phyloP scores from a whole-genome alignment of 2,888 invertebrate genomes.

The Anthophora plumipes region DNA sequence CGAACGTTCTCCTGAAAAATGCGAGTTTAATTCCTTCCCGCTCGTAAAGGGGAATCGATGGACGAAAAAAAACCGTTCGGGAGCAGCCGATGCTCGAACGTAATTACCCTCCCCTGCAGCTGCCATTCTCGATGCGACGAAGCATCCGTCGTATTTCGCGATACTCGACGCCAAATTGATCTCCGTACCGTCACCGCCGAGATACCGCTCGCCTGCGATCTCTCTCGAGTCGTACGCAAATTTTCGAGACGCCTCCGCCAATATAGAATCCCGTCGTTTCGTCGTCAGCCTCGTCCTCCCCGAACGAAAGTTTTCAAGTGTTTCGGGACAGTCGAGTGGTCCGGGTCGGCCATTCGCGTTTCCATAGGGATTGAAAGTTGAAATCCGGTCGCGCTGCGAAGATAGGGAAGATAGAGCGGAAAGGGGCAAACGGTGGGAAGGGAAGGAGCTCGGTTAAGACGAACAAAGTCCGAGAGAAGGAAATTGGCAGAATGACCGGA shows the following conservation, averaged over 20 bases:
- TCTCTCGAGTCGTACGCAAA: not conserved
- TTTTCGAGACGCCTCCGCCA: not conserved
- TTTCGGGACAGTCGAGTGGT: slow-evolving; percentile 61
- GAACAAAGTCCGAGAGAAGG: slow-evolving; percentile 32
- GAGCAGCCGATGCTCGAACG: slow-evolving; percentile 5
- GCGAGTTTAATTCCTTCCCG: slow-evolving; percentile 41
- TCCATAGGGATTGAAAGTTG: slow-evolving; percentile 67
- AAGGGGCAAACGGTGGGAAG: not conserved
- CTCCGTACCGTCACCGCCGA: no score
- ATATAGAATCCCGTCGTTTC: slow-evolving; percentile 18
- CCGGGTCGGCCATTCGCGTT: slow-evolving; percentile 46
- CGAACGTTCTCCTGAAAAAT: slow-evolving; percentile 33
- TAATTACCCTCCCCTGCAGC: slow-evolving; percentile 36
- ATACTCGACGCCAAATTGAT: slow-evolving; percentile 55
- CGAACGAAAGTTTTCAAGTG: slow-evolving; percentile 67
- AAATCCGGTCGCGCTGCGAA: slow-evolving; percentile 44
- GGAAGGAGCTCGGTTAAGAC: not conserved
- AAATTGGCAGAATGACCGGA: slow-evolving; percentile 57
- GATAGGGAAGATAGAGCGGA: not conserved
- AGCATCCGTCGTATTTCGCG: slow-evolving; percentile 40
- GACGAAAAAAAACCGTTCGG: slow-evolving; percentile 5
- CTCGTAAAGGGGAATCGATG: slow-evolving; percentile 17
- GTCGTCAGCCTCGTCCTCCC: slow-evolving; percentile 32
- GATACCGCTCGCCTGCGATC: no score
- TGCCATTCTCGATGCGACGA: slow-evolving; percentile 23